These are phyloP conservation scores for Syritta pipiens DNA, from an alignment of 2,888 invertebrate species.

Conservation along the genomic window DNA sequence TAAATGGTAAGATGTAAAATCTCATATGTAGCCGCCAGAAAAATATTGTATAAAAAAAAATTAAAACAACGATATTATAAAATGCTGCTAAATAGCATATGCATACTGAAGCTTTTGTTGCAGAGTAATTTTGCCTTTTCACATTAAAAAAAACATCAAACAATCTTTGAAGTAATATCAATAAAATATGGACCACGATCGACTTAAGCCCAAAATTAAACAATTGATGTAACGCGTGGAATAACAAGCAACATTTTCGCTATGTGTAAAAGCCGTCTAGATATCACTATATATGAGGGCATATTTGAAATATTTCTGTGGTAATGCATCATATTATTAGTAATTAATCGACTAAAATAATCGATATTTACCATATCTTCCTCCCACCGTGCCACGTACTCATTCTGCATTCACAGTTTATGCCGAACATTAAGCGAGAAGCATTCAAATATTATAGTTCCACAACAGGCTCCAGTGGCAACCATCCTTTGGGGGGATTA, in stretches of 20 bases:
- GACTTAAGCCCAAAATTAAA: no score
- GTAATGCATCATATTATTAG: background rate
- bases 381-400: constrained; percentile 20
- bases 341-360: constrained; percentile 16
- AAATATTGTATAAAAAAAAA: no score
- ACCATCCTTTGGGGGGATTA: constrained; percentile 7
- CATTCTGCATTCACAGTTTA: constrained; percentile 2
- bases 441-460: constrained; percentile 35
- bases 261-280: no score
- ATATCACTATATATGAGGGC: background rate
- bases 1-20: background rate
- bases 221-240: no score
- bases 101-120: no score
- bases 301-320: background rate
- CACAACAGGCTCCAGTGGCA: constrained; percentile 14
- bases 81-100: no score
- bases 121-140: no score
- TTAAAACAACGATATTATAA: no score
- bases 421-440: constrained; percentile 24
- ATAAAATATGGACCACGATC: no score
- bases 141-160: no score
- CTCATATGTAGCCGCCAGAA: background rate
- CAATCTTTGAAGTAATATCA: no score
- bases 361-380: constrained; percentile 28
- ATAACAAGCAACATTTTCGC: no score